phyloP scores from a whole-genome alignment of 37 sponge, comb jelly and placozoan genomes.

The Crambe crambe region DNA sequence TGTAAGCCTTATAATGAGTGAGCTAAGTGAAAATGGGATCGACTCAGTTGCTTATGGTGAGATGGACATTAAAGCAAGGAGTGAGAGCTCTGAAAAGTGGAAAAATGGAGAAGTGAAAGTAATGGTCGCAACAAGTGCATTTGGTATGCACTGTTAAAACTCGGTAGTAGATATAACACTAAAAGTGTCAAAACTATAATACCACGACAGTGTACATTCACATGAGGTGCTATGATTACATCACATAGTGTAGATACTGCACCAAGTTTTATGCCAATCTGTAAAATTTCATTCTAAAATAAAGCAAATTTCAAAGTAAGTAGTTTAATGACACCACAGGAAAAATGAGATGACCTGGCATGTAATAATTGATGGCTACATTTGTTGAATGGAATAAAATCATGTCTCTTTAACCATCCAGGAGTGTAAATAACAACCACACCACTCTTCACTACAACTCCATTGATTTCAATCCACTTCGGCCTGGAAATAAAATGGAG shows the following conservation, averaged over 20 bases:
- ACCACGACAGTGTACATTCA: neutral
- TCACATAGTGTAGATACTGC: neutral
- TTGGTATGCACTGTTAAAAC: neutral
- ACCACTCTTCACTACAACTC: neutral
- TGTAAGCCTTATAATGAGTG: constrained; percentile 3
- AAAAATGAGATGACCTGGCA: neutral
- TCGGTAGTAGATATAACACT: neutral
- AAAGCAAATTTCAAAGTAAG: neutral
- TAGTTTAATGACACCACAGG: neutral
- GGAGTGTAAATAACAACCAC: neutral
- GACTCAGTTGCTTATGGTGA: too few relatives aligned
- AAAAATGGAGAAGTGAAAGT: too few relatives aligned
- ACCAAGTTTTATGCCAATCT: too few relatives aligned
- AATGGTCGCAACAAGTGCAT: too few relatives aligned
- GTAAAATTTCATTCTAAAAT: neutral
- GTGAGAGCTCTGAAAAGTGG: too few relatives aligned
- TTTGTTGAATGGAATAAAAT: too few relatives aligned
- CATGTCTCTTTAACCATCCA: too few relatives aligned
- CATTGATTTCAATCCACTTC: neutral
- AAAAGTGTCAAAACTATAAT: neutral
- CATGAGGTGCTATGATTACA: neutral
- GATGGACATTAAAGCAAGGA: too few relatives aligned
- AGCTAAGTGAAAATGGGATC: too few relatives aligned
- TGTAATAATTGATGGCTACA: neutral
- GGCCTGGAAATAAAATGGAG: neutral